Conservation (phyloP, 2,113 vertebrate species). For the Chaetops frenatus region DNA sequence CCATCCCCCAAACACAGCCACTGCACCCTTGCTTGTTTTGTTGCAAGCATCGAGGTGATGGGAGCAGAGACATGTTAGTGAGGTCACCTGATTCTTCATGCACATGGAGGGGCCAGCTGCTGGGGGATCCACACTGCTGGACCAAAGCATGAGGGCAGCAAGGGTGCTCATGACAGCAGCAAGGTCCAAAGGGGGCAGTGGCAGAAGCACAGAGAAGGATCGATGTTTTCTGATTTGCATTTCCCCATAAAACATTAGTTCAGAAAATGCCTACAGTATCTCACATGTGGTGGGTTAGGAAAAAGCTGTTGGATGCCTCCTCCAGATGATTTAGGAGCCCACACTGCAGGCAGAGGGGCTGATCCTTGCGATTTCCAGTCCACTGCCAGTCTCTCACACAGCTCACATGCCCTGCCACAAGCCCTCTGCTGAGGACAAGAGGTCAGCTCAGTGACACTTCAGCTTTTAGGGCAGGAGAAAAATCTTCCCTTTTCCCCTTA, state of each 20-base stretch:
- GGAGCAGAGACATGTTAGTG: background rate
- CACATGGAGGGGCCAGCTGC: background rate
- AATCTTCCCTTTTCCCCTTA: background rate
- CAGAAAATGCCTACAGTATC: background rate
- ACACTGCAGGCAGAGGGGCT: fast-evolving
- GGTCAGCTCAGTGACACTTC: background rate
- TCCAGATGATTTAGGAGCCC: background rate
- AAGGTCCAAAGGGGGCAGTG: fast-evolving
- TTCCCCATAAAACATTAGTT: background rate
- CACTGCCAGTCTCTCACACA: background rate
- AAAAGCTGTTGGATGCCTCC: background rate
- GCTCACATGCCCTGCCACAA: fast-evolving
- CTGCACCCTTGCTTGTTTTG: background rate
- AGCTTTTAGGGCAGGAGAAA: background rate
- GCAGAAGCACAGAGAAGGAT: background rate
- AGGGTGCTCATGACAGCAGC: background rate
- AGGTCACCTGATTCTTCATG: background rate
- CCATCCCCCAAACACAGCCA: fast-evolving
- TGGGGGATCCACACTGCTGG: background rate
- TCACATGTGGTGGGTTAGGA: background rate
- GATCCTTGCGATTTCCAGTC: background rate
- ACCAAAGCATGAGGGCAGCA: fast-evolving
- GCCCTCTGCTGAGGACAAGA: fast-evolving
- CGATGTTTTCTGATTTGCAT: background rate
- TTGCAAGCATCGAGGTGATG: background rate